Conservation (phyloP, 2,113 vertebrate genomes). For the Gorsachius goisagi region DNA sequence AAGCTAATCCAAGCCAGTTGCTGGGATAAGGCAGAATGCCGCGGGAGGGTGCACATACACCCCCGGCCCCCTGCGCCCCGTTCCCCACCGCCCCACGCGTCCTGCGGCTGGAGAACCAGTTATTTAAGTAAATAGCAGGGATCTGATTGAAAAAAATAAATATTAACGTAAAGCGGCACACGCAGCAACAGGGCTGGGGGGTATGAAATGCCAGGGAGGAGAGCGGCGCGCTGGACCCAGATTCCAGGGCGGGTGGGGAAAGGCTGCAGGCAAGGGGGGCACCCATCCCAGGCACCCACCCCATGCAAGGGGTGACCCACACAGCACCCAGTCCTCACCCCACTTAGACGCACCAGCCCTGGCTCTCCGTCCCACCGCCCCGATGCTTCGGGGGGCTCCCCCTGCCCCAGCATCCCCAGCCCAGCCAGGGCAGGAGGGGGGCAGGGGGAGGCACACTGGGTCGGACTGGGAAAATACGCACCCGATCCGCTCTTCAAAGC, state of each 20-base stretch:
- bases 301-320: neutral
- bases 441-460: rapidly evolving
- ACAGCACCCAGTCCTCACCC: neutral
- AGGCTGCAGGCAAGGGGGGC: neutral
- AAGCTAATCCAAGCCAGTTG: neutral
- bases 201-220: neutral
- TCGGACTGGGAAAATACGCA: neutral
- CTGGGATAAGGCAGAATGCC: neutral
- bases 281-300: neutral
- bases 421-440: neutral
- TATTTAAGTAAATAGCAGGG: neutral
- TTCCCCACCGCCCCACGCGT: rapidly evolving
- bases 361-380: neutral
- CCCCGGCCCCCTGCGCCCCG: rapidly evolving
- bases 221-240: neutral
- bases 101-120: neutral
- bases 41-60: neutral
- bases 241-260: rapidly evolving
- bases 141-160: neutral
- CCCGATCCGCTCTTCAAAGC: neutral
- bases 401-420: neutral
- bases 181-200: neutral
- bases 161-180: rapidly evolving
- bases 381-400: neutral
- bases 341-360: rapidly evolving